These are phyloP conservation scores for Alligator sinensis DNA, from an alignment of 2,113 vertebrate species.

Conservation along the genomic window DNA sequence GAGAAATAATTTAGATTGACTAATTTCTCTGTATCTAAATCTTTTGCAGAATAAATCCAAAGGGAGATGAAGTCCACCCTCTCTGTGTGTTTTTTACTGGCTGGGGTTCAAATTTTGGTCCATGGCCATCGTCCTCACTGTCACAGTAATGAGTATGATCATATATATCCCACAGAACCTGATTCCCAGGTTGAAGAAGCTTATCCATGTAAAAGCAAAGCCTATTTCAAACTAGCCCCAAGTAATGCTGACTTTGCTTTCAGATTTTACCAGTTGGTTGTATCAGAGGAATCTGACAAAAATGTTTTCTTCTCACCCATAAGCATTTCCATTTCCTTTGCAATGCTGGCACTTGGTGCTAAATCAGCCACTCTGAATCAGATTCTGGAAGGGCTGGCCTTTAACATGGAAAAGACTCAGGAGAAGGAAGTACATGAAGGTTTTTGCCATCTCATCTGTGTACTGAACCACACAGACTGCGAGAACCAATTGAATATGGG, in stretches of 20 bases:
- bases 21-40: background rate
- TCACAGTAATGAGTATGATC: background rate
- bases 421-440: constrained; percentile 76
- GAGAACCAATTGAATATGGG: constrained; percentile 78
- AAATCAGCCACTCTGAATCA: constrained; percentile 77
- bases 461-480: constrained; percentile 67
- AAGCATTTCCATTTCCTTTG: constrained; percentile 83
- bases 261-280: constrained; percentile 82
- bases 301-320: constrained; percentile 92
- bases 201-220: background rate
- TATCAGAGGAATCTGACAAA: background rate
- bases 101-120: constrained; percentile 4
- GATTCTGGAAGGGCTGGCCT: constrained; percentile 83
- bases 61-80: constrained; percentile 57
- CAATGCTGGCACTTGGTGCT: constrained; percentile 85
- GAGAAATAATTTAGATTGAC: background rate
- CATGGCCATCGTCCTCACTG: background rate
- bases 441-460: constrained; percentile 77
- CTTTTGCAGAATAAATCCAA: constrained; percentile 45
- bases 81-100: constrained; percentile 50
- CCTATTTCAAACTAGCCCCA: constrained; percentile 33
- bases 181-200: background rate
- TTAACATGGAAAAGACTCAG: constrained; percentile 50
- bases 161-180: background rate
- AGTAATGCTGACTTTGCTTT: constrained; percentile 84